A percentile compares a stretch with the other conserved stretches of the same genome.
Conservation (phyloP, 2,113 vertebrate genomes). For the Tetraodon nigroviridis region DNA sequence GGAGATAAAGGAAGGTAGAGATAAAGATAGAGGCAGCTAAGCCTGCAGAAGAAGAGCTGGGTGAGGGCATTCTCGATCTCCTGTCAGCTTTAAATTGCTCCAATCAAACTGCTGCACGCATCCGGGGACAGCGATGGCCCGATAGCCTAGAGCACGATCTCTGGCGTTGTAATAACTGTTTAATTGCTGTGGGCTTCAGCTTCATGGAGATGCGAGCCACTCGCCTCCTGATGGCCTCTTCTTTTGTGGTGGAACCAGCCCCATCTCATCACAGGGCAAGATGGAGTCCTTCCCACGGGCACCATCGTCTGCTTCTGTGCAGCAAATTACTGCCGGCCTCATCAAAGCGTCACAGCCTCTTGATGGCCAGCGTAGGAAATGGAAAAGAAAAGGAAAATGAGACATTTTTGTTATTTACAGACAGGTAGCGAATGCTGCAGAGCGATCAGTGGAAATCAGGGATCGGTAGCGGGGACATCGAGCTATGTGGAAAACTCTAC, state of each 20-base stretch:
- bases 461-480: not conserved
- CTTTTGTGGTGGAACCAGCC: constrained; percentile 27
- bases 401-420: not conserved
- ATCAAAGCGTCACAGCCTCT: constrained; percentile 19
- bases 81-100: constrained; percentile 50
- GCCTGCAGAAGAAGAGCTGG: not conserved
- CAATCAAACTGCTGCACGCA: constrained; percentile 45
- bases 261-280: not conserved
- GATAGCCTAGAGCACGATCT: constrained; percentile 44
- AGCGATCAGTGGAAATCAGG: not conserved
- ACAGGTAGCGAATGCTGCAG: not conserved
- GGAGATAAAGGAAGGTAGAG: constrained; percentile 28
- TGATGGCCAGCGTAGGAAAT: not conserved
- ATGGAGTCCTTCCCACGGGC: constrained; percentile 17
- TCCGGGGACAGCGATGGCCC: constrained; percentile 25
- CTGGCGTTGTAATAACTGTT: constrained; percentile 55
- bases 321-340: constrained; percentile 28
- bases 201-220: constrained; percentile 31
- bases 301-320: constrained; percentile 15
- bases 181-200: constrained; percentile 52
- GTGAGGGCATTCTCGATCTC: constrained; percentile 13
- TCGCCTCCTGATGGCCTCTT: constrained; percentile 40
- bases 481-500: no score
- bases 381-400: not conserved
- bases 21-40: not conserved